phyloP scores from a whole-genome alignment of 2,113 vertebrate species.

The Chaenogobius annularis region DNA sequence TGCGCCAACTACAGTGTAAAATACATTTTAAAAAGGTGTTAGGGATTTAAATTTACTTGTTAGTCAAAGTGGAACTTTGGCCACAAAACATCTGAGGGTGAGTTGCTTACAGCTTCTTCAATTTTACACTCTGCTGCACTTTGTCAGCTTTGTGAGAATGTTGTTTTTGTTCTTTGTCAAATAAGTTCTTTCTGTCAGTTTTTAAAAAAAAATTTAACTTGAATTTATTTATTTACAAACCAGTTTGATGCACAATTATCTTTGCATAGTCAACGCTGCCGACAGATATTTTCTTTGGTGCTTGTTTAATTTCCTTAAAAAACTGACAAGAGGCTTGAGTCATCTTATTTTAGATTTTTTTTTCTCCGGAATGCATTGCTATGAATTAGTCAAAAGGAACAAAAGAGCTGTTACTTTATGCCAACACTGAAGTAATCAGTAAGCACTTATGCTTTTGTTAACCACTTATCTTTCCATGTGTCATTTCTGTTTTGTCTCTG shows the following conservation, averaged over 20 bases:
- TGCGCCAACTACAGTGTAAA: too few relatives aligned
- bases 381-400: conserved; percentile 13
- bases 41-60: neutral
- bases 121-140: neutral
- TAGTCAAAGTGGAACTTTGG: conserved; percentile 18
- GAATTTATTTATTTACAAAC: neutral
- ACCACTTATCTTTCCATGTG: neutral
- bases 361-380: conserved; percentile 1
- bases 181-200: neutral
- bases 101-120: neutral
- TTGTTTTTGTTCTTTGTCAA: neutral
- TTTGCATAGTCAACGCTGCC: neutral
- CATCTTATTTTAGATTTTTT: conserved; percentile 14
- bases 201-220: neutral
- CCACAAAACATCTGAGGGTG: neutral
- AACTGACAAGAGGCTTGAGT: conserved; percentile 14
- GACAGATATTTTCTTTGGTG: neutral
- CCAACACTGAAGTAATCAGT: neutral
- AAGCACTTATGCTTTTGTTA: too few relatives aligned
- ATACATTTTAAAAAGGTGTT: too few relatives aligned
- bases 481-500: conserved; percentile 7
- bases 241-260: neutral
- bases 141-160: neutral
- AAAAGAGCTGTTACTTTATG: neutral
- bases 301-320: conserved; percentile 28